A percentile compares a stretch with the other conserved stretches of the same genome.
These are phyloP conservation scores for Euclidia mi DNA, from an alignment of 2,888 invertebrate species.

Conservation along the genomic window DNA sequence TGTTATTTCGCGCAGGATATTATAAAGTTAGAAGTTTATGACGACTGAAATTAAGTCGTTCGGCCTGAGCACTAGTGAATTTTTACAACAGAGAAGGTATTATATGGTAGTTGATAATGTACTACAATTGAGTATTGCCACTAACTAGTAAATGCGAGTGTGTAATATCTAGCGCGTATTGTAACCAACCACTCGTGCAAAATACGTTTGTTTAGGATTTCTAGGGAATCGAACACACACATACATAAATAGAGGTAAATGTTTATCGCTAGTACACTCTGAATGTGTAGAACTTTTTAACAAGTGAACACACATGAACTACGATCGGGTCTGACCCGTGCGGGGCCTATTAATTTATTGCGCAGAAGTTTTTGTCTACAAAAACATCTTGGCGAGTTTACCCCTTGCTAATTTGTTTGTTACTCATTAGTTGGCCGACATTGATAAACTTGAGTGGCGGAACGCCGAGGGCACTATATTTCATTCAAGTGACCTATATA, in stretches of 20 bases:
- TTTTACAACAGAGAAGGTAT: too few relatives aligned
- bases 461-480: constrained; percentile 34
- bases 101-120: not conserved
- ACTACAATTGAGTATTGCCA: not conserved
- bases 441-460: constrained; percentile 48
- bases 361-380: constrained; percentile 35
- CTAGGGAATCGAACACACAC: constrained; percentile 5
- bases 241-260: not conserved
- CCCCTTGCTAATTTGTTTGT: constrained; percentile 45
- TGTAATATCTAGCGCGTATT: constrained; percentile 1
- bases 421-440: constrained; percentile 52
- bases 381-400: constrained; percentile 34
- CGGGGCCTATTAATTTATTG: constrained; percentile 19
- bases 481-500: constrained; percentile 56
- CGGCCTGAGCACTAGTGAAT: too few relatives aligned
- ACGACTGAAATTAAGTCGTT: not conserved
- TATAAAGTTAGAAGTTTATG: not conserved
- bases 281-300: too few relatives aligned
- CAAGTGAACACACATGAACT: constrained; percentile 9
- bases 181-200: not conserved
- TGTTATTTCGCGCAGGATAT: constrained; percentile 17
- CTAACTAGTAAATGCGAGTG: not conserved
- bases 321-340: not conserved
- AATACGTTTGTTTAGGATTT: constrained; percentile 19
- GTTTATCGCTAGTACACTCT: not conserved